Evolutionary conservation across 1,140 invertebrate species (phyloP), one percentile per base, ranked within the genome.

Genomic region (Pseudomyrmex dendroicus): DNA sequence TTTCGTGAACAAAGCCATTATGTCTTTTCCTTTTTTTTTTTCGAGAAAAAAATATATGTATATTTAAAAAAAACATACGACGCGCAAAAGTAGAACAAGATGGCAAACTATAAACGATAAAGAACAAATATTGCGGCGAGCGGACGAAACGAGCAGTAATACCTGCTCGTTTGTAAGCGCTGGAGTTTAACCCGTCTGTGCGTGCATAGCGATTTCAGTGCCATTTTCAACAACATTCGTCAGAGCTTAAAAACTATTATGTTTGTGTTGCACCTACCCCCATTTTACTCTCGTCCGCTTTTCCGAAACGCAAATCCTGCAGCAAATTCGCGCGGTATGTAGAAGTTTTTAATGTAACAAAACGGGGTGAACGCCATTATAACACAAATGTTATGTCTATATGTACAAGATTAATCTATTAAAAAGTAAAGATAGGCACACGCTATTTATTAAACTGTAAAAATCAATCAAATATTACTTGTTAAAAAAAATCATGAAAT

Each of bases 121-220:
- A n/a, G 35, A 9, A 59, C 59, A 22, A 77, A 77, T 83, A 67
- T 67, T 57, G 54, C 48, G 13, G 64, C 15, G 12, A 54, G 44
- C 10, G 25, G 68, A 68, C 20, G 52, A 48, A 20, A 57, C 59
- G 48, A 44, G 59, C 48, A 35, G 35, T 72, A 86, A 86, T 82
- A 83, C 72, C 64, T 35, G 35, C 35, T 83, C 85, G 84, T 86
- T 82, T 85, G 83, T 67, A 83, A 83, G 64, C 72, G 78, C 17
- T 78, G 66, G 5, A 35, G 35, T 76, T 86, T 59, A 73, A 44
- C 10, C 70, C 7, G 13, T 59, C 50, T 82, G n/a, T 70, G 67
- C 84, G 44, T 57, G 22, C 44, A 54, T 52, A 73, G 67, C 66
- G 72, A 86, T 86, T 83, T 67, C 84, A 46, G 66, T 83, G 86